Base-by-base conservation (phyloP, 2,888 invertebrate species). In the Papilio demoleus region DNA sequence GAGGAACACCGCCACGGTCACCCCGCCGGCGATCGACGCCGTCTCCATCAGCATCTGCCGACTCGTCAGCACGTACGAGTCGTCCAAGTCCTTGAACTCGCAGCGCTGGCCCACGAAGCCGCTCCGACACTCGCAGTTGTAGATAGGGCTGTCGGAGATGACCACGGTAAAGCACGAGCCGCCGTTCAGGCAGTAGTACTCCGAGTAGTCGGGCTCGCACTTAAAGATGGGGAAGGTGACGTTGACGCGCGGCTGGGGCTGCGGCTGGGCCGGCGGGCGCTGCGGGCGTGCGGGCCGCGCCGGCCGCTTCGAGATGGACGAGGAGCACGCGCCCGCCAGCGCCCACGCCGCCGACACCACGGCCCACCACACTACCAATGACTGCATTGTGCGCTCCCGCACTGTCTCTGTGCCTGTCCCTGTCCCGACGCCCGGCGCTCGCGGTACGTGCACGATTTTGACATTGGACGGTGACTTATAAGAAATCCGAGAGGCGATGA, bases 171-270 rank as follows among this genome's bases (percentile, higher is more conserved):
- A 98, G 93, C 98, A 98, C 84, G 96, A 96, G 90, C 97, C 98
- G 85, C 97, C 97, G 93, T 98, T 98, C 77, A 98, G 95, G 93
- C 98, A 98, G 94, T 97, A 98, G 96, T 97, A 97, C 88, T 97
- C 96, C 83, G 97, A 97, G 94, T 98, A 98, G 81, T 96, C 96
- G 77, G 96, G 96, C 90, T 97, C 97, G 93, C 98, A 98, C 90
- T 96, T 95, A 94, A 96, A 97, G 88, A 96, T 97, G 92, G 97
- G 97, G 95, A 98, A 98, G 94, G 98, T 97, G 93, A 98, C 96
- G 94, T 98, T 98, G 82, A 97, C 97, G 83, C 98, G 94, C 79
- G 97, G 96, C 88, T 95, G 95, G 85, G 95, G 95, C 87, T 95
- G 88, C 76, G 95, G 85, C 74, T 74, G 82, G 76, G 85, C 81